phyloP scores from a whole-genome alignment of 2,888 invertebrate genomes.

The Resseliella maxima region DNA sequence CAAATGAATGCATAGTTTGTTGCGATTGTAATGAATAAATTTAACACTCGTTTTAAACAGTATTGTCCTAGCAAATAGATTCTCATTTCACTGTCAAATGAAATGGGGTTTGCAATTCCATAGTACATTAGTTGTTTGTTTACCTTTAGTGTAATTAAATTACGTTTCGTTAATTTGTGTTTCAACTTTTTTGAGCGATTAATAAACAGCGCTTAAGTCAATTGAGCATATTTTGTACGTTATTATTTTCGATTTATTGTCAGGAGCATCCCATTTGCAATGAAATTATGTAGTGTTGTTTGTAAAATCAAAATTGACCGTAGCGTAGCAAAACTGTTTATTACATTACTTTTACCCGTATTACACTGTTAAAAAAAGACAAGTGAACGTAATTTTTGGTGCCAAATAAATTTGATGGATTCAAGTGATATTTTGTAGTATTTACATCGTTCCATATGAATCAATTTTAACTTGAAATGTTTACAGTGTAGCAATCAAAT shows the following conservation, averaged over 20 bases:
- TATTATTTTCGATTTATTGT: conserved; percentile 29
- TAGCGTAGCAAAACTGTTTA: not conserved
- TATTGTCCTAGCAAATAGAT: not conserved
- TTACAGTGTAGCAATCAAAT: not conserved
- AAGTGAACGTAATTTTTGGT: no score
- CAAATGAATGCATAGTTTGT: not conserved
- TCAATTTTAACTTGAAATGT: no score
- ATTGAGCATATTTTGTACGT: not conserved
- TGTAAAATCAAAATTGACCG: conserved; percentile 16
- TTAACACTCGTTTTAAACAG: not conserved
- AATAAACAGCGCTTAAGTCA: conserved; percentile 2
- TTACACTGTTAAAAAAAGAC: no score
- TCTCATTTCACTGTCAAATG: not conserved
- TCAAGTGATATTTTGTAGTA: no score
- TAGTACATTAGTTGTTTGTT: not conserved
- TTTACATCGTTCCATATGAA: no score
- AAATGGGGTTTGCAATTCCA: not conserved
- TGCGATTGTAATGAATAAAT: not conserved
- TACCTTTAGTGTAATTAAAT: conserved; percentile 14
- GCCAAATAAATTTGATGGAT: no score
- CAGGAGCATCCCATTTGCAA: not conserved
- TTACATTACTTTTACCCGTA: no score
- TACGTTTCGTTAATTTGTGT: not conserved
- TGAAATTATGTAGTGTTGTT: not conserved
- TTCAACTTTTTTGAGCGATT: not conserved